Percentiles rank a stretch among this genome's conserved stretches.
Evolutionary conservation across 2,888 invertebrate genomes (phyloP).

Genomic region (Leistus spinibarbis): DNA sequence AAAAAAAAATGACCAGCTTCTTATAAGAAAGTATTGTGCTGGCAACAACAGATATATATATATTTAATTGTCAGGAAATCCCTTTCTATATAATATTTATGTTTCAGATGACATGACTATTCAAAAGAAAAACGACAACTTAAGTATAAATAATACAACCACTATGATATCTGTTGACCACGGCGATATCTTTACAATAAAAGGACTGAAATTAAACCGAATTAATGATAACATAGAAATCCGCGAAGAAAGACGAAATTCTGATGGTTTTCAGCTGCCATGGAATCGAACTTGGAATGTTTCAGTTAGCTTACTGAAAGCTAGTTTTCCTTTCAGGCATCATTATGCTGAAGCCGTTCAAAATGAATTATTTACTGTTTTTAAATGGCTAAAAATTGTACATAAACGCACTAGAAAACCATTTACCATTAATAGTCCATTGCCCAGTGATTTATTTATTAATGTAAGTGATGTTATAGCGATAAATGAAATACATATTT

Average conservation of each 20-base stretch:
- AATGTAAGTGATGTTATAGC: constrained; percentile 64
- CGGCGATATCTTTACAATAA: constrained; percentile 73
- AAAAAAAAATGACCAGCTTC: no score
- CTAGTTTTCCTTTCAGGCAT: constrained; percentile 85
- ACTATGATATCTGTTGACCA: constrained; percentile 69
- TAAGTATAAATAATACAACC: constrained; percentile 58
- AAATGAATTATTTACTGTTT: constrained; percentile 85
- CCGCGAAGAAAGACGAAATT: constrained; percentile 73
- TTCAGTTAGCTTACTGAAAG: constrained; percentile 68
- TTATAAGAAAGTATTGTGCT: no score
- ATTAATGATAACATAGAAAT: constrained; percentile 68
- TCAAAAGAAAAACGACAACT: constrained; percentile 40
- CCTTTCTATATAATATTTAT: no score
- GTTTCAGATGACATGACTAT: constrained; percentile 42
- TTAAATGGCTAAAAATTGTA: constrained; percentile 92
- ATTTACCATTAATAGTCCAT: constrained; percentile 70
- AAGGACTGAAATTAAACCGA: constrained; percentile 69
- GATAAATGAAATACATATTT: constrained; percentile 6
- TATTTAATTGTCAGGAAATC: no score
- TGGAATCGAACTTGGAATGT: constrained; percentile 78
- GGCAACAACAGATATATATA: no score
- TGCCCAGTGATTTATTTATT: constrained; percentile 89
- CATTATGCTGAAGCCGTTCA: constrained; percentile 87
- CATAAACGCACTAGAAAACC: constrained; percentile 74
- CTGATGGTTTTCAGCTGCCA: constrained; percentile 70